Conservation (phyloP, 92 coral and sea anemone genomes). For the Paramuricea clavata region DNA sequence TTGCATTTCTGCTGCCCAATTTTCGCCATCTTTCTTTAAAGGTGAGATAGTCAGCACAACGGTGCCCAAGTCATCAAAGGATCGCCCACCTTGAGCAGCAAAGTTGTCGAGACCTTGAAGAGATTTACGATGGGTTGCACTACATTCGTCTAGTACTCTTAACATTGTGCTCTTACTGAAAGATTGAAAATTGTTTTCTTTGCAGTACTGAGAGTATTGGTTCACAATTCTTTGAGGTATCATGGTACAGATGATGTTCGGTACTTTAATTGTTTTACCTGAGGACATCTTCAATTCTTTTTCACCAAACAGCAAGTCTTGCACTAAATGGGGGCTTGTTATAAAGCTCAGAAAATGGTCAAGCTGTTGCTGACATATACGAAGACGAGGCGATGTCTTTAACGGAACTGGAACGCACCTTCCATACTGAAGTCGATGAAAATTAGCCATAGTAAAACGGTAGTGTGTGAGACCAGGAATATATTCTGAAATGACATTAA, state of each 20-base stretch:
- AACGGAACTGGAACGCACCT: not conserved
- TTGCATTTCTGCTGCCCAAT: no score
- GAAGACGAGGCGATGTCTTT: not conserved
- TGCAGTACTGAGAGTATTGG: not conserved
- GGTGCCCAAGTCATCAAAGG: not conserved
- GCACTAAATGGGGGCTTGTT: not conserved
- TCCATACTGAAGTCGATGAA: not conserved
- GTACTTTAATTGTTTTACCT: not conserved
- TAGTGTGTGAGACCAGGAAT: not conserved
- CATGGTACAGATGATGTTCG: not conserved
- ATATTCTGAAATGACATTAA: not conserved
- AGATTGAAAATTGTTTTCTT: not conserved
- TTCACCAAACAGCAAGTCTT: not conserved
- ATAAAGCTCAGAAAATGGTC: not conserved
- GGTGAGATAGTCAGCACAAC: no score
- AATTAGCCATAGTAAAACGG: not conserved
- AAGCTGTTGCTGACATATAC: not conserved
- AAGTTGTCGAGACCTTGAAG: not conserved
- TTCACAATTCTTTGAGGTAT: not conserved
- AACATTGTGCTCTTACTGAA: not conserved
- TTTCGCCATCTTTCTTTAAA: no score
- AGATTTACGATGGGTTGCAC: not conserved
- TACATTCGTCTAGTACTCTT: not conserved
- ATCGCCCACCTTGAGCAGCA: not conserved
- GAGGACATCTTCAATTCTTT: not conserved